Evolutionary conservation across 2,888 invertebrate species (phyloP).

Genomic region (Aleiodes leptofemur): DNA sequence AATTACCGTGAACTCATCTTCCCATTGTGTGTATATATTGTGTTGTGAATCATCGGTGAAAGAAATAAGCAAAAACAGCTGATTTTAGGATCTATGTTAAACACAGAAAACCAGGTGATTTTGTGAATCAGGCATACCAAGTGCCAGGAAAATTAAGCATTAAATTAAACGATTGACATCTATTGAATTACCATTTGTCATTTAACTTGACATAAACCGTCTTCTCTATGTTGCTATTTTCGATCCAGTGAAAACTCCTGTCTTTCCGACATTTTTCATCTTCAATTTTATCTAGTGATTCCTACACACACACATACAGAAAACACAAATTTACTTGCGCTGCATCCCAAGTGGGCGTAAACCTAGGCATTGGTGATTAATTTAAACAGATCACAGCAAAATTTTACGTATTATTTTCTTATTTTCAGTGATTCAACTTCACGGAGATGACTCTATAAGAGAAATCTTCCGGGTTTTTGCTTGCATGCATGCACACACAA

Average conservation of each 20-base stretch:
- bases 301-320: no score
- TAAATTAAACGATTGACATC: slow-evolving; percentile 66
- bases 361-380: slow-evolving; percentile 69
- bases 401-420: slow-evolving; percentile 63
- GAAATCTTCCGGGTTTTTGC: slow-evolving; percentile 67
- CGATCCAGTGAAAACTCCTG: slow-evolving; percentile 46
- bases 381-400: slow-evolving; percentile 69
- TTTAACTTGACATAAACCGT: slow-evolving; percentile 38
- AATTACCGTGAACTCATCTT: slow-evolving; percentile 13
- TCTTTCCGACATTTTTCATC: no score
- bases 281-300: neutral
- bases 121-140: neutral
- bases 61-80: no score
- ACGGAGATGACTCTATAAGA: slow-evolving; percentile 32
- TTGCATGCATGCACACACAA: slow-evolving; percentile 53
- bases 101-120: no score
- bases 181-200: slow-evolving; percentile 49
- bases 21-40: neutral
- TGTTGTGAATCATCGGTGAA: neutral
- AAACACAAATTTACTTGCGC: slow-evolving; percentile 20
- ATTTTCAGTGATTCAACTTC: slow-evolving; percentile 35
- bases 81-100: no score
- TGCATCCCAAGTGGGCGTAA: slow-evolving; percentile 59
- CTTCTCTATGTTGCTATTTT: slow-evolving; percentile 61
- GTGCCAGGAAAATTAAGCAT: slow-evolving; percentile 46